Evolutionary conservation across 2,888 invertebrate genomes (phyloP), one percentile per base, ranked within the genome.

Genomic region (Phasia obesa): DNA sequence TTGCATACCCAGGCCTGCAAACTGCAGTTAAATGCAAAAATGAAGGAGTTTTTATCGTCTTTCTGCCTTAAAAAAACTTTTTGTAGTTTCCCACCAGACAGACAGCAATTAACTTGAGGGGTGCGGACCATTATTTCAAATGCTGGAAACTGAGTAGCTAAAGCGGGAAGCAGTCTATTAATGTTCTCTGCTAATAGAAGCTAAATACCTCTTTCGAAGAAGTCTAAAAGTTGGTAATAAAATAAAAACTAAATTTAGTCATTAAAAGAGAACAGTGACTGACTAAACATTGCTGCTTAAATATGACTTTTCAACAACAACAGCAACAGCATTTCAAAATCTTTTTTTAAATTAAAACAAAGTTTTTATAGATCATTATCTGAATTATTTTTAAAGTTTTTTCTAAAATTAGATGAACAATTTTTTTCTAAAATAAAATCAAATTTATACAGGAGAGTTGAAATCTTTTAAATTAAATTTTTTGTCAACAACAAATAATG

Each of bases 61-160:
- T 55, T 70, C 49, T 57, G 67, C 53, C 59, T 80, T 62, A 42
- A 70, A 80, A 42, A 57, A 80, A 44, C 27, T 49, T 59, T 77
- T 79, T 65, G 76, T 79, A 55, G 79, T 75, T 84, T 80, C 75
- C 82, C 85, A 84, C 84, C 85, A 85, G 85, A 85, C 81, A 85
- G 85, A 84, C 79, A 86, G 74, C 85, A 86, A 86, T 86, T 86
- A 86, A 86, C 85, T 82, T 77, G 49, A 76, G 79, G 71, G 49
- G 82, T 75, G 64, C 74, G 57, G 57, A 60, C 31, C 57, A 53
- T 49, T 21, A 6, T 38, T 47, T 70, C 47, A 47, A 47, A 55
- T 47, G 44, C 55, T 64, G 11, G 44, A 59, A 27, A 21, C 55
- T 25, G 11, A 38, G 70, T 23, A 64, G 60, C 62, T 35, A 44